Evolutionary conservation across 2,113 vertebrate genomes (phyloP).

Genomic region (Todiramphus chloris): DNA sequence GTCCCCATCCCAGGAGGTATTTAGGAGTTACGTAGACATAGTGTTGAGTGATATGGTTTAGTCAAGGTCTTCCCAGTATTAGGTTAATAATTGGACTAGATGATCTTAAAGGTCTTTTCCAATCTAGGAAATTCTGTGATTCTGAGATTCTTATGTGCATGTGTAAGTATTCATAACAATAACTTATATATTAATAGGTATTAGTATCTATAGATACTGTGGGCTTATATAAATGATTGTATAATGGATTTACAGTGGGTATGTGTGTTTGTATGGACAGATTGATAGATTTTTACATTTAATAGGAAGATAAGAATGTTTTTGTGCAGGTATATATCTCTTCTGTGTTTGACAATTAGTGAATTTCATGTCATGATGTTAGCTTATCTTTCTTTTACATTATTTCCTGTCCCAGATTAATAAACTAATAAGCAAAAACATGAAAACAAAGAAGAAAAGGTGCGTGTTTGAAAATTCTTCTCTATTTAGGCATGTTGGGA

Average conservation of each 20-base stretch:
- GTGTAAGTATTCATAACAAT: not conserved
- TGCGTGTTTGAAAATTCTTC: not conserved
- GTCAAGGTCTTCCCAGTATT: too few relatives aligned
- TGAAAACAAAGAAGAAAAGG: not conserved
- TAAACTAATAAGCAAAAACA: not conserved
- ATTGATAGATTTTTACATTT: not conserved
- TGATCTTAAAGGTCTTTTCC: too few relatives aligned
- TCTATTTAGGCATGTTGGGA: slow-evolving; percentile 3
- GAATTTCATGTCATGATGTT: not conserved
- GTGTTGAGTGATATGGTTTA: too few relatives aligned
- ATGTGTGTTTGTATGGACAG: not conserved
- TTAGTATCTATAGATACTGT: not conserved
- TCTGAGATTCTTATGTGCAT: not conserved
- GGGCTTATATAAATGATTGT: not conserved
- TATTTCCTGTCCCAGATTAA: not conserved
- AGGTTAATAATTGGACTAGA: too few relatives aligned
- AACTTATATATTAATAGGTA: not conserved
- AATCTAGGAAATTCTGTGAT: too few relatives aligned
- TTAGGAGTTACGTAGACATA: too few relatives aligned
- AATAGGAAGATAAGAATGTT: not conserved
- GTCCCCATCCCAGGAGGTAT: too few relatives aligned
- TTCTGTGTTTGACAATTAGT: not conserved
- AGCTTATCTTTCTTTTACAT: not conserved
- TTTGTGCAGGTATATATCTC: not conserved
- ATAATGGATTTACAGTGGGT: not conserved